Percentiles rank a stretch among this genome's conserved stretches.
These are phyloP conservation scores for Drosophila erecta DNA, from an alignment of 1,140 invertebrate species.

Conservation along the genomic window DNA sequence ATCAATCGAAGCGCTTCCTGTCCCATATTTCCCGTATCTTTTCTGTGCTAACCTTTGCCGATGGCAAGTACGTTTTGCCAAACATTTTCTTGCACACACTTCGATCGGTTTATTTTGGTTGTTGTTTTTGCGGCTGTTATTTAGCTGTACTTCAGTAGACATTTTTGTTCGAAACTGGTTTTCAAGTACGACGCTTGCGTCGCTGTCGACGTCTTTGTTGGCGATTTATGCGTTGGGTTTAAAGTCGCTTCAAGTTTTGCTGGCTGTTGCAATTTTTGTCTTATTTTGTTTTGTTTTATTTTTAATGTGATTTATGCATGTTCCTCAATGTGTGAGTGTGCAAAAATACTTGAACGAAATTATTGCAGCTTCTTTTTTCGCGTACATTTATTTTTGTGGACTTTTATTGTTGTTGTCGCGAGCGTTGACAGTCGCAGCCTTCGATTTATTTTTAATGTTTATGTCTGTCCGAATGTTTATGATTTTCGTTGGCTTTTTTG, in stretches of 20 bases:
- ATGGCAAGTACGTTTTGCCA: constrained; percentile 41
- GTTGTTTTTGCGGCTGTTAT: constrained; percentile 37
- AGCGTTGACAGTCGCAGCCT: constrained; percentile 70
- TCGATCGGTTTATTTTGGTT: constrained; percentile 34
- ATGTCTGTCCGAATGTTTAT: constrained; percentile 81
- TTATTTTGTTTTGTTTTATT: constrained; percentile 80
- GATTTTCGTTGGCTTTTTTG: constrained; percentile 63
- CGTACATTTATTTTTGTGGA: constrained; percentile 25
- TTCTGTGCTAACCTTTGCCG: constrained; percentile 28
- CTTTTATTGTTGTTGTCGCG: constrained; percentile 14
- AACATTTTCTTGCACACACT: constrained; percentile 35
- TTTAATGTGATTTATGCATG: constrained; percentile 81
- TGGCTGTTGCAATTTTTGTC: constrained; percentile 75
- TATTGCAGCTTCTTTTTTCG: constrained; percentile 76
- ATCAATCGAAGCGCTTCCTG: constrained; percentile 38
- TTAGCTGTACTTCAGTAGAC: constrained; percentile 78
- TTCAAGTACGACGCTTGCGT: constrained; percentile 72
- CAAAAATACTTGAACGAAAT: constrained; percentile 76
- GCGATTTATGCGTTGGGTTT: constrained; percentile 76
- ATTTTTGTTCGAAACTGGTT: constrained; percentile 70
- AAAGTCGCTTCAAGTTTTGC: constrained; percentile 42
- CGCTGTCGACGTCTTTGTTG: constrained; percentile 21
- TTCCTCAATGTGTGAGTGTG: constrained; percentile 50
- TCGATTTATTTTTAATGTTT: constrained; percentile 83
- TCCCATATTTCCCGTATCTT: constrained; percentile 34